Conservation (phyloP, 1,140 invertebrate species). For the Drosophila lowei region DNA sequence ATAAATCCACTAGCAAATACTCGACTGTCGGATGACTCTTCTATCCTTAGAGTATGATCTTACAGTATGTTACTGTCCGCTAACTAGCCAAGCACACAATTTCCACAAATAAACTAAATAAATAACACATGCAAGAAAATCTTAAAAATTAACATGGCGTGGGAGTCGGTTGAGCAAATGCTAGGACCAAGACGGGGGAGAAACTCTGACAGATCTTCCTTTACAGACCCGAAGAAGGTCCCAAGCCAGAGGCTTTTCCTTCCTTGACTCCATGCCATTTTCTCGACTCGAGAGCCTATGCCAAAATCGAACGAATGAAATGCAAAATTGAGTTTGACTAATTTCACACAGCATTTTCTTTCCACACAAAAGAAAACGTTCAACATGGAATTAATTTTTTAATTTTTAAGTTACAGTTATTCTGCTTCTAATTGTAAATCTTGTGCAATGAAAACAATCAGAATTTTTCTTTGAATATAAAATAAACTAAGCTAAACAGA, state of each 20-base stretch:
- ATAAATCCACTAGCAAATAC: conserved; percentile 16
- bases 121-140: conserved; percentile 52
- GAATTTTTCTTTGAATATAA: conserved; percentile 82
- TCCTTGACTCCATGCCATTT: not conserved
- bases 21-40: conserved; percentile 42
- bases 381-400: conserved; percentile 55
- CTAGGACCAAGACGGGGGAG: not conserved
- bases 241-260: no score
- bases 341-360: conserved; percentile 56
- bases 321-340: conserved; percentile 24
- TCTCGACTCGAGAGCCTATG: conserved; percentile 10
- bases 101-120: conserved; percentile 49
- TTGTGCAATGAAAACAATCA: conserved; percentile 83
- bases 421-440: conserved; percentile 83
- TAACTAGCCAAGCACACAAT: conserved; percentile 73
- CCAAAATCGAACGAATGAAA: conserved; percentile 30
- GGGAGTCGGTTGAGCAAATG: conserved; percentile 17
- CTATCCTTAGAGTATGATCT: conserved; percentile 28
- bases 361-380: conserved; percentile 48
- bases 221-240: not conserved
- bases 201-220: not conserved
- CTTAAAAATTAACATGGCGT: conserved; percentile 73
- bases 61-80: conserved; percentile 71
- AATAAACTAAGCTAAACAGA: conserved; percentile 30
- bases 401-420: conserved; percentile 83